Base-by-base conservation (phyloP, 1,140 invertebrate genomes). In the Tetragonula clypearis region DNA sequence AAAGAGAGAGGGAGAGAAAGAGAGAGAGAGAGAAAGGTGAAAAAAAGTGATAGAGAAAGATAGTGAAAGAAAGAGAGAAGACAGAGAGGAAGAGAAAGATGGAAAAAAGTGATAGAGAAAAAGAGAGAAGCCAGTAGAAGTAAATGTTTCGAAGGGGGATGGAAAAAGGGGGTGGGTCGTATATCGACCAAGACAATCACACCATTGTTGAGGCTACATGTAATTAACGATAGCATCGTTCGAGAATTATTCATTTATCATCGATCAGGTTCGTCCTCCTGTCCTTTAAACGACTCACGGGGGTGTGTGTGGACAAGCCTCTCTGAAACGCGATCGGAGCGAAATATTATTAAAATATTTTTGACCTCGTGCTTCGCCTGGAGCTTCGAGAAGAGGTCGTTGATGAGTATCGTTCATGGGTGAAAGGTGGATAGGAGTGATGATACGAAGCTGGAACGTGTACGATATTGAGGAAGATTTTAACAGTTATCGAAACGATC, bases 171-270 rank as follows among this genome's bases (percentile, higher is more conserved):
- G 82, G 41, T n/a, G 69, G 84, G 76, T 17, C 30, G 60, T 85
- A 85, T 91, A 90, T 91, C 90, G 90, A 87, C 85, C 87, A 87
- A 92, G 92, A 93, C 92, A 93, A 93, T 92, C 90, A 90, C 90
- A 91, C 92, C 91, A 94, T 94, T 94, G 92, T 94, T 92, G 82
- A 65, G 62, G 88, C 85, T 74, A 86, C 83, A 65, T 92, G 88
- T 91, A 93, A 94, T 94, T 94, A 94, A 92, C 91, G 92, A 93
- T 93, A 93, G 76, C 87, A 93, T 93, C 92, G 92, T 82, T 77
- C 76, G 83, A 30, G 84, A 90, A 93, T 93, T 90, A 91, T 92
- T 92, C 91, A 93, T 92, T 92, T 90, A 88, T 86, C 87, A 88
- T 87, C 68, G 85, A 65, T 91, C 82, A 78, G 81, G 49, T 41